Conservation (phyloP, 2,888 invertebrate species). For the Mimachlamys varia region DNA sequence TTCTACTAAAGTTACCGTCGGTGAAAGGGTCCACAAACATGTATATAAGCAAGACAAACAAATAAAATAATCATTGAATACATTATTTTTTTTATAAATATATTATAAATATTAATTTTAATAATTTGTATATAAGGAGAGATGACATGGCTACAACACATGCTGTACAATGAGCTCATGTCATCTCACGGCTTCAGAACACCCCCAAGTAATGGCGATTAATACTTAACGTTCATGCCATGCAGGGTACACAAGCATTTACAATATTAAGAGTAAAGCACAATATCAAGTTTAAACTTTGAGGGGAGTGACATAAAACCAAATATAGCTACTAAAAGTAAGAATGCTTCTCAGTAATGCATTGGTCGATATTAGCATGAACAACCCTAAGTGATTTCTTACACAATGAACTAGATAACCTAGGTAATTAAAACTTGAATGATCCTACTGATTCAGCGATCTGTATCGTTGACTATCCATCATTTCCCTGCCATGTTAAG, state of each 20-base stretch:
- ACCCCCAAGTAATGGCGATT: not conserved
- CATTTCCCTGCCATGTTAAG: not conserved
- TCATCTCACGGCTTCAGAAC: not conserved
- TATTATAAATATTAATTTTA: not conserved
- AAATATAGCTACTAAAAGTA: not conserved
- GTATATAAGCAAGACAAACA: not conserved
- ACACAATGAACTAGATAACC: conserved; percentile 20
- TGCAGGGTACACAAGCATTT: conserved; percentile 11
- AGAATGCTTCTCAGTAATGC: conserved; percentile 21
- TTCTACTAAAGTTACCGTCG: too few species aligned
- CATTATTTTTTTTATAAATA: not conserved
- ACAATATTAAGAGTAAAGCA: not conserved
- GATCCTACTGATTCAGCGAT: not conserved
- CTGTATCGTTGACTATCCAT: not conserved
- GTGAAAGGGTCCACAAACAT: not conserved
- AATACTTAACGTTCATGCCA: not conserved
- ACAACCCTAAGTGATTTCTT: not conserved
- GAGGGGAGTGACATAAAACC: not conserved
- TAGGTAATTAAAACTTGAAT: not conserved
- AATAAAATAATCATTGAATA: not conserved
- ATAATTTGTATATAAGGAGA: not conserved
- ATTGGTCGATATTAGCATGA: conserved; percentile 33
- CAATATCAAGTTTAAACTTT: not conserved
- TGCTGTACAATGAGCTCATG: not conserved
- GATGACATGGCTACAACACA: not conserved